Percentiles rank a stretch among this genome's conserved stretches.
phyloP scores from a whole-genome alignment of 2,113 vertebrate species.

The Mustela lutreola region DNA sequence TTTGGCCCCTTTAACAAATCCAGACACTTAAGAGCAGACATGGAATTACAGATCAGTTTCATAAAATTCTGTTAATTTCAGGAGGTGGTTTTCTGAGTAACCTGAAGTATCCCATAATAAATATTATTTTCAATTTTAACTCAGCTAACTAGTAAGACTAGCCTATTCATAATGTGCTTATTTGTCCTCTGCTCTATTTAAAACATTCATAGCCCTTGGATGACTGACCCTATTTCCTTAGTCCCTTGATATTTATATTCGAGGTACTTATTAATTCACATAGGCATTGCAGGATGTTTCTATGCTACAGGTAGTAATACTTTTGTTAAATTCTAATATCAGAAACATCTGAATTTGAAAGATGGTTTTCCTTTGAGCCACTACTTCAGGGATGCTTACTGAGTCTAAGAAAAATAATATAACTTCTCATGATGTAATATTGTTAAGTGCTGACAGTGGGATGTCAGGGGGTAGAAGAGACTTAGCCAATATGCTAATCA shows the following conservation, averaged over 20 bases:
- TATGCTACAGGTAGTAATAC: background rate
- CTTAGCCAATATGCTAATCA: background rate
- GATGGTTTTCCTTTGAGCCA: background rate
- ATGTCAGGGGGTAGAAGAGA: background rate
- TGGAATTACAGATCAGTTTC: background rate
- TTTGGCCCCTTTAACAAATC: background rate
- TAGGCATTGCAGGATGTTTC: background rate
- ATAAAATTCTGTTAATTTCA: slow-evolving; percentile 9
- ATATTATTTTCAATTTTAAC: slow-evolving; percentile 32
- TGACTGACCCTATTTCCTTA: background rate
- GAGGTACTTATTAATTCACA: background rate
- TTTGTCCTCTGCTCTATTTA: background rate
- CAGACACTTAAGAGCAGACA: background rate
- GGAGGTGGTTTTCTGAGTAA: background rate
- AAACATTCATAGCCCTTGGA: background rate
- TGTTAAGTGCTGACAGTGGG: background rate
- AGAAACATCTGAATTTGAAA: slow-evolving; percentile 28
- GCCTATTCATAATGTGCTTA: background rate
- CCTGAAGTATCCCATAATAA: background rate
- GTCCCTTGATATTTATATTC: slow-evolving; percentile 3
- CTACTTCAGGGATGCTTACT: background rate
- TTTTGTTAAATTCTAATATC: slow-evolving; percentile 17
- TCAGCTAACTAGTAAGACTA: background rate
- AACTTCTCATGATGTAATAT: background rate
- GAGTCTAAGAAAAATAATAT: background rate